A percentile compares a stretch with the other conserved stretches of the same genome.
These are phyloP conservation scores for Drosophila nr. perissopoda DNA, from an alignment of 2,888 invertebrate genomes.

Conservation along the genomic window DNA sequence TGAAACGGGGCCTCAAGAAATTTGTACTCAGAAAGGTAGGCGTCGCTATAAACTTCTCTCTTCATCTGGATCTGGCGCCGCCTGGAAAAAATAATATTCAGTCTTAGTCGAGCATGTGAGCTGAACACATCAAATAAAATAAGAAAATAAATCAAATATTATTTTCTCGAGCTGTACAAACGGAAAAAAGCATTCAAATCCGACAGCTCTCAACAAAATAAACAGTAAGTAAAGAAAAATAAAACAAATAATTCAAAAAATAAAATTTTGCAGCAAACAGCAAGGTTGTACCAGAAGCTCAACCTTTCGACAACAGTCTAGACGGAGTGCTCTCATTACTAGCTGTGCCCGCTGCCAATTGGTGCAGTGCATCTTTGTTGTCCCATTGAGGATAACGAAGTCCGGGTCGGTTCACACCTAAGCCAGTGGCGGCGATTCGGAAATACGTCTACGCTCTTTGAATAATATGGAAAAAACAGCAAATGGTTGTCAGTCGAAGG, in stretches of 20 bases:
- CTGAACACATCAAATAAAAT: neutral
- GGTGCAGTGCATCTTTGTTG: neutral
- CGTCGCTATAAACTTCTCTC: neutral
- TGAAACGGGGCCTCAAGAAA: neutral
- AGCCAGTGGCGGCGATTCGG: neutral
- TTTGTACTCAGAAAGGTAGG: neutral
- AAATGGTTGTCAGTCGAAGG: neutral
- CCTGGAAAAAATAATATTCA: neutral
- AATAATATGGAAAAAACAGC: neutral
- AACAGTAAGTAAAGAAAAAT: conserved; percentile 13
- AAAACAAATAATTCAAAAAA: neutral
- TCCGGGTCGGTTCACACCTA: neutral
- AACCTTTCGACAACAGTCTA: neutral
- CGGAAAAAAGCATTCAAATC: neutral
- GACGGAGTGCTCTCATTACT: neutral
- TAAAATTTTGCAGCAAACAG: neutral
- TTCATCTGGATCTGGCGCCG: neutral
- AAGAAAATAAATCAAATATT: neutral
- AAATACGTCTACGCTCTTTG: neutral
- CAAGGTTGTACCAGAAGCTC: neutral
- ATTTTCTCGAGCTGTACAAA: neutral
- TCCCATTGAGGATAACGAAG: neutral
- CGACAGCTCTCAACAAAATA: neutral
- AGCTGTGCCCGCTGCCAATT: neutral
- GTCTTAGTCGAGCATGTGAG: neutral